Evolutionary conservation across 2,888 invertebrate species (phyloP), one percentile per base, ranked within the genome.

Genomic region (Orchestes rusci): DNA sequence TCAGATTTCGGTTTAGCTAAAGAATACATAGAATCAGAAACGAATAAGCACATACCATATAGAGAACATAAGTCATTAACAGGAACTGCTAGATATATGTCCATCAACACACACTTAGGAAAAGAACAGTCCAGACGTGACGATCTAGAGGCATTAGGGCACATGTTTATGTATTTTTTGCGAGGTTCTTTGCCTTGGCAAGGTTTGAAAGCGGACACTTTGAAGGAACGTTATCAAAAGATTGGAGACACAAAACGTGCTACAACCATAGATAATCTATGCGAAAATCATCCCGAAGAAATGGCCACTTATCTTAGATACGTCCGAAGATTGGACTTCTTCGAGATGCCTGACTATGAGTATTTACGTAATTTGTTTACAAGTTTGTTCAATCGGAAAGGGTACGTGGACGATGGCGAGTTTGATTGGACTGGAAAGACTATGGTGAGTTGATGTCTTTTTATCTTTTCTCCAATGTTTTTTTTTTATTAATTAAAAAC

Each of bases 111-210:
- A 70, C 99, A 99, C 79, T 84, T 99, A 78, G 99, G 99, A 66
- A 94, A 96, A 82, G 99, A 99, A 76, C 99, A 99, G 82, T 96
- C 96, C 67, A 82, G 99, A 70, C 52, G 97, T 70, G 99, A 99
- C 74, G 99, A 99, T 75, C 77, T 99, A 70, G 99, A 99, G 75
- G 99, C 99, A 53, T 78, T 99, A 66, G 99, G 61, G 23, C 97
- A 99, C 76, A 99, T 99, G 99, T 99, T 99, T 77, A 97, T 99
- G 97, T 99, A 99, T 79, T 99, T 99, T 77, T 80, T 99, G 72
- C 82, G 99, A 63, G 99, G 99, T 64, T 95, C 94, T 71, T 80
- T 99, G 72, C 99, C 99, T 60, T 97, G 97, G 97, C 99, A 99
- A 77, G 99, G 99, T 63, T 81, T 99, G 67, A 99, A 99, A 50